Percentiles rank a stretch among this genome's conserved stretches.
These are phyloP conservation scores for Lathamus discolor DNA, from an alignment of 2,113 vertebrate genomes.

Conservation along the genomic window DNA sequence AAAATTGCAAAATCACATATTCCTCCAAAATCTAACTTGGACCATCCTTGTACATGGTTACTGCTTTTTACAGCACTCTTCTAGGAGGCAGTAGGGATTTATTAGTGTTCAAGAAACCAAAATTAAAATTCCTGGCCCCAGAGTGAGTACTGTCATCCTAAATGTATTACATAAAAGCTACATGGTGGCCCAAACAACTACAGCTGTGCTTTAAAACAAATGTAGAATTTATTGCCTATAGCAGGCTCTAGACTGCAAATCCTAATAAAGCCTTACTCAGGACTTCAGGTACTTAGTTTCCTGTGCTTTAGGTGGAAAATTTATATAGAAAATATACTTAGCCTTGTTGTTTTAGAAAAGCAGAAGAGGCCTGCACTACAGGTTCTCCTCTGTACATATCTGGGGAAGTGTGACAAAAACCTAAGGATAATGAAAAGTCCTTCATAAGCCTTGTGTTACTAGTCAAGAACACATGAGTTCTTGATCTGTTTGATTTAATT, in stretches of 20 bases:
- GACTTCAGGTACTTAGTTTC: background rate
- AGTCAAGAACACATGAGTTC: background rate
- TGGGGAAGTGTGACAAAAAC: background rate
- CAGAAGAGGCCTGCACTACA: accelerated
- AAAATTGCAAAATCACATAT: background rate
- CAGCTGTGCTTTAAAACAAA: background rate
- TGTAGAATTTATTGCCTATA: background rate
- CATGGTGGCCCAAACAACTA: background rate
- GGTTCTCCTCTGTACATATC: accelerated
- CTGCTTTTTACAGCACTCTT: background rate
- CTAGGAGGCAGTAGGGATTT: background rate
- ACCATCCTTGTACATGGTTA: background rate
- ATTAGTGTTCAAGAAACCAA: background rate
- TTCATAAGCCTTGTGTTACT: background rate
- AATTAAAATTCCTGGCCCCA: background rate
- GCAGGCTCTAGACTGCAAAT: background rate
- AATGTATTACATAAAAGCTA: background rate
- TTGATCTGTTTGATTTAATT: background rate
- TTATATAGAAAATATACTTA: background rate
- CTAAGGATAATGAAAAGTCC: background rate
- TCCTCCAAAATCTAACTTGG: background rate
- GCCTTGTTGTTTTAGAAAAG: background rate
- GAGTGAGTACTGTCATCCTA: background rate
- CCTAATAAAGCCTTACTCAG: background rate
- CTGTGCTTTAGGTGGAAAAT: background rate